Conservation (phyloP, 2,797 vertebrate species). For the Myotis pilosus region DNA sequence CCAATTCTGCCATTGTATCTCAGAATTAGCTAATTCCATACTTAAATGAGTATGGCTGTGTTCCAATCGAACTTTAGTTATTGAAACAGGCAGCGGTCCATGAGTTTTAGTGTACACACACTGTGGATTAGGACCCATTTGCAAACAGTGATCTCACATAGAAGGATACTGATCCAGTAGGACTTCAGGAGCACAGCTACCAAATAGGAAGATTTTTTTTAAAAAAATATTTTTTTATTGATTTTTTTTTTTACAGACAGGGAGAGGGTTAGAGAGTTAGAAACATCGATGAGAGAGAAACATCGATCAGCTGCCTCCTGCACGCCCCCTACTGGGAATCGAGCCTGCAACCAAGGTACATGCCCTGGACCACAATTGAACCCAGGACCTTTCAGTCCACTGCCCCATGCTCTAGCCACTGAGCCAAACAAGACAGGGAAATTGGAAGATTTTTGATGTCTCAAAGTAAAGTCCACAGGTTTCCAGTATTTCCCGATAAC, state of each 20-base stretch:
- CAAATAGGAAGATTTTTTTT: no score
- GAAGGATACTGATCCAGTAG: background rate
- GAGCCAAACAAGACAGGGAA: no score
- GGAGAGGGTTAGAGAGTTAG: no score
- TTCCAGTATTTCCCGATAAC: background rate
- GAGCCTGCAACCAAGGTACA: no score
- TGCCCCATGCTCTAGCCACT: no score
- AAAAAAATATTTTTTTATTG: no score
- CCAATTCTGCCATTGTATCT: background rate
- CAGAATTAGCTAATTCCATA: background rate
- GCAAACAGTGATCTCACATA: background rate
- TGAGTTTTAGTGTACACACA: background rate
- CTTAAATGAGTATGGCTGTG: rapidly evolving
- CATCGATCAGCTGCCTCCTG: no score
- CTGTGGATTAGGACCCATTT: background rate
- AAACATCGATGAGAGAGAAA: no score
- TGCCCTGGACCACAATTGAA: no score
- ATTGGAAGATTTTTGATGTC: background rate
- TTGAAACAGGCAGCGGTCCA: background rate
- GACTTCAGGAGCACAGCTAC: background rate
- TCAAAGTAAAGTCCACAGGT: background rate
- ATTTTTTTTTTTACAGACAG: no score
- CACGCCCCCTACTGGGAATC: no score
- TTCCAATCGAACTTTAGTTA: background rate
- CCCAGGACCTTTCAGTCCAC: no score